Evolutionary conservation across 1,140 invertebrate species (phyloP).

Genomic region (Drosophila eugracilis): DNA sequence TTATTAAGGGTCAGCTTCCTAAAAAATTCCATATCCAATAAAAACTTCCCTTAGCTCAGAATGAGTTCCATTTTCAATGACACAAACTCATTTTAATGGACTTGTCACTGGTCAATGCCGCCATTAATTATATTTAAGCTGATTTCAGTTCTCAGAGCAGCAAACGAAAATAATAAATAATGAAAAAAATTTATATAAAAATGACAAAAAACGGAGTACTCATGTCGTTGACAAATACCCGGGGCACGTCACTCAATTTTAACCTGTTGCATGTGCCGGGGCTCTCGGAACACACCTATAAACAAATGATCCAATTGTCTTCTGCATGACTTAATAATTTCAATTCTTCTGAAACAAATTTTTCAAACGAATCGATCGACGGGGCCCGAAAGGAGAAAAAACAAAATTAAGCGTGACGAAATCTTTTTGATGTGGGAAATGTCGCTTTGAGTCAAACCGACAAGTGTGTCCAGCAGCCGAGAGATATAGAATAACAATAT

Average conservation of each 20-base stretch:
- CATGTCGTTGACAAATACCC: slow-evolving; percentile 61
- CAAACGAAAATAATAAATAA: slow-evolving; percentile 20
- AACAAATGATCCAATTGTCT: slow-evolving; percentile 83
- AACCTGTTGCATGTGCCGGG: slow-evolving; percentile 73
- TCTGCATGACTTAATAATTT: slow-evolving; percentile 80
- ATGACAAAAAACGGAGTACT: slow-evolving; percentile 43
- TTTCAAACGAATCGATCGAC: slow-evolving; percentile 39
- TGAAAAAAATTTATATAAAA: too few relatives aligned
- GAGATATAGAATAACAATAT: slow-evolving; percentile 46
- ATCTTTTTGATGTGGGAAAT: slow-evolving; percentile 83
- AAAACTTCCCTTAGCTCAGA: neutral
- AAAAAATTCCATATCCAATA: neutral
- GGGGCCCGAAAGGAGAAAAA: slow-evolving; percentile 22
- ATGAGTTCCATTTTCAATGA: slow-evolving; percentile 3
- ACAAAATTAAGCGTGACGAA: slow-evolving; percentile 72
- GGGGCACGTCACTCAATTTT: slow-evolving; percentile 61
- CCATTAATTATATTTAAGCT: slow-evolving; percentile 83
- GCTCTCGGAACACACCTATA: slow-evolving; percentile 67
- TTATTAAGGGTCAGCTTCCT: too few relatives aligned
- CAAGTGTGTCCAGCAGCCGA: slow-evolving; percentile 76
- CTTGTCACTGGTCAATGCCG: slow-evolving; percentile 80
- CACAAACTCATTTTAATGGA: slow-evolving; percentile 70
- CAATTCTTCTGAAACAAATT: slow-evolving; percentile 70
- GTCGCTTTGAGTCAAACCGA: slow-evolving; percentile 78
- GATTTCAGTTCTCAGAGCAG: slow-evolving; percentile 57